Conservation (phyloP, 1,140 invertebrate genomes). For the Heliothis subflexa region DNA sequence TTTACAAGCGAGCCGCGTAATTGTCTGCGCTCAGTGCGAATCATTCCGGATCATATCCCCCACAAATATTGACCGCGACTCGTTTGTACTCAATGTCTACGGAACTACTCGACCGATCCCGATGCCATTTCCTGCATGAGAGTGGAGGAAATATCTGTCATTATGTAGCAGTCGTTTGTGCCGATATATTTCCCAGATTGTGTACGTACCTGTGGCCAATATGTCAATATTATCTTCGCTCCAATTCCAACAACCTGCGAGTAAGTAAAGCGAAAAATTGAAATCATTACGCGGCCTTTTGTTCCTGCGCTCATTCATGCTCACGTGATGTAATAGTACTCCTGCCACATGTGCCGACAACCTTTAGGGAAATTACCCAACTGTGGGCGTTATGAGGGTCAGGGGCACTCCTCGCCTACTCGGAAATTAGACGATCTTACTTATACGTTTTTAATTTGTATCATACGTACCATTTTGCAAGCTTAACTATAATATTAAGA, state of each 20-base stretch:
- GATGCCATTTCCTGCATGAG: constrained; percentile 15
- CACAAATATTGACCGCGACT: constrained; percentile 9
- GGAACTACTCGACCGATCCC: constrained; percentile 13
- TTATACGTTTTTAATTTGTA: too few relatives aligned
- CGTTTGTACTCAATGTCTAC: neutral
- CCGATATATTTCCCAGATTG: neutral
- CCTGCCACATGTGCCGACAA: neutral
- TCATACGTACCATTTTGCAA: too few relatives aligned
- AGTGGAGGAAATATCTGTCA: constrained; percentile 13
- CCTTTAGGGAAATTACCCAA: neutral
- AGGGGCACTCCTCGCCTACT: neutral
- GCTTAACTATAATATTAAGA: too few relatives aligned
- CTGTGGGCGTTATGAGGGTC: neutral
- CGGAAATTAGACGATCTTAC: neutral
- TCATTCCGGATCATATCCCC: constrained; percentile 38
- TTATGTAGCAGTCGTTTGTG: neutral
- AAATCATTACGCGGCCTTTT: constrained; percentile 14
- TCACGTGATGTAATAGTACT: neutral
- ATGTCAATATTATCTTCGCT: constrained; percentile 21
- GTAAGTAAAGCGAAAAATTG: constrained; percentile 29
- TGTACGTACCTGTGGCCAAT: constrained; percentile 15
- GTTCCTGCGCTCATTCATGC: neutral
- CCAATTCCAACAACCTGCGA: constrained; percentile 13
- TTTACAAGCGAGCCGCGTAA: constrained; percentile 35
- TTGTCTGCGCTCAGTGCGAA: constrained; percentile 29